phyloP scores from a whole-genome alignment of 2,888 invertebrate genomes.

The Portevinia maculata region DNA sequence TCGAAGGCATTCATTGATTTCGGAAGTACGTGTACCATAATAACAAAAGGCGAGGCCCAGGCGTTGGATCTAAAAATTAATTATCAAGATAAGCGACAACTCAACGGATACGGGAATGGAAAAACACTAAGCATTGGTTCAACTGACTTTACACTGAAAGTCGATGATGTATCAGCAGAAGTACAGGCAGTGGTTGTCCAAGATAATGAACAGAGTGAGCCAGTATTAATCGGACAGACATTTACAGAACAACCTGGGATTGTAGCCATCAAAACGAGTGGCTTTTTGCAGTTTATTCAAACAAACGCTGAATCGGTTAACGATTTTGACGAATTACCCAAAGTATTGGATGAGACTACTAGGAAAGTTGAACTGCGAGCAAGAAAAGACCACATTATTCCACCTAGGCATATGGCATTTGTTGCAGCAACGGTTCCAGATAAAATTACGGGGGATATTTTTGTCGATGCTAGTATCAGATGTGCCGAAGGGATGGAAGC shows the following conservation, averaged over 20 bases:
- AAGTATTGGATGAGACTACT: neutral
- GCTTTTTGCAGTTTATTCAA: neutral
- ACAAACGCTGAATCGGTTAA: neutral
- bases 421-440: neutral
- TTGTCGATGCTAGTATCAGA: too few relatives aligned
- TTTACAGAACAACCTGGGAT: slow-evolving; percentile 1
- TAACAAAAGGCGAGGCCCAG: neutral
- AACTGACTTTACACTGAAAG: neutral
- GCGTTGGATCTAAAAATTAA: neutral
- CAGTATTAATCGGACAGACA: slow-evolving; percentile 3
- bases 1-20: slow-evolving; percentile 2
- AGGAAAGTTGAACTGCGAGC: neutral
- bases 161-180: slow-evolving; percentile 1
- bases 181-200: slow-evolving; percentile 1
- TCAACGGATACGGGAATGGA: neutral
- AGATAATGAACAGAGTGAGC: slow-evolving; percentile 3
- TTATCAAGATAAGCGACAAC: neutral
- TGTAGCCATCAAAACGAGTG: neutral
- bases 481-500: too few relatives aligned
- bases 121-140: slow-evolving; percentile 3
- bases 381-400: neutral
- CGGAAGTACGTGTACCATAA: neutral
- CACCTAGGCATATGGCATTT: neutral
- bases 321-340: neutral
- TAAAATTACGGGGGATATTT: neutral